Percentiles rank a stretch among this genome's conserved stretches.
Evolutionary conservation across 2,797 vertebrate genomes (phyloP).

Genomic region (Propithecus deckenii): DNA sequence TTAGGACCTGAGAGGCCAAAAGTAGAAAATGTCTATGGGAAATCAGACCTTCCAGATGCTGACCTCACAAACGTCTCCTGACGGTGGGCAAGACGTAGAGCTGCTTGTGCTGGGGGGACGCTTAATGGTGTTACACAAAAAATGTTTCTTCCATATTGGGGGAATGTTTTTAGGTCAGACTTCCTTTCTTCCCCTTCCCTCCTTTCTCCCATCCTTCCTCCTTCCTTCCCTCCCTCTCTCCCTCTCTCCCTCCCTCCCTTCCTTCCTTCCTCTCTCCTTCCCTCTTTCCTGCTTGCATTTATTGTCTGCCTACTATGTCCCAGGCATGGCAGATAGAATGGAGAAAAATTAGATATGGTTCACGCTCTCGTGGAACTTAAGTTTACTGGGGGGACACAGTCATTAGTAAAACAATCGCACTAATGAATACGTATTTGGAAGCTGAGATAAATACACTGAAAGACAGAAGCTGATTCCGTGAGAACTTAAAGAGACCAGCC

Average conservation of each 20-base stretch:
- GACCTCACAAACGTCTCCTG: not conserved
- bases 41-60: not conserved
- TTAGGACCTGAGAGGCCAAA: not conserved
- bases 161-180: not conserved
- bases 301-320: not conserved
- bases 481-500: not conserved
- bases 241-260: too few species aligned
- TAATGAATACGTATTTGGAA: not conserved
- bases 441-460: not conserved
- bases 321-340: not conserved
- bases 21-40: not conserved
- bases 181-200: not conserved
- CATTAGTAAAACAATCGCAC: not conserved
- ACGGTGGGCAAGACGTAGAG: not conserved
- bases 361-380: not conserved
- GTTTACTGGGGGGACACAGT: not conserved
- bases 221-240: not conserved
- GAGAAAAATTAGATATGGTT: not conserved
- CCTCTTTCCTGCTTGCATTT: not conserved
- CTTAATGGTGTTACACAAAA: not conserved
- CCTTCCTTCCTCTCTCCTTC: not conserved
- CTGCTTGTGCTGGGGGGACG: not conserved
- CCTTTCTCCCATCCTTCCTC: too few species aligned
- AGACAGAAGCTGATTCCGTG: not conserved
- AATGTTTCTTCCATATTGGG: not conserved